Conservation (phyloP, 2,888 invertebrate species). For the Chrysodeixis includens region DNA sequence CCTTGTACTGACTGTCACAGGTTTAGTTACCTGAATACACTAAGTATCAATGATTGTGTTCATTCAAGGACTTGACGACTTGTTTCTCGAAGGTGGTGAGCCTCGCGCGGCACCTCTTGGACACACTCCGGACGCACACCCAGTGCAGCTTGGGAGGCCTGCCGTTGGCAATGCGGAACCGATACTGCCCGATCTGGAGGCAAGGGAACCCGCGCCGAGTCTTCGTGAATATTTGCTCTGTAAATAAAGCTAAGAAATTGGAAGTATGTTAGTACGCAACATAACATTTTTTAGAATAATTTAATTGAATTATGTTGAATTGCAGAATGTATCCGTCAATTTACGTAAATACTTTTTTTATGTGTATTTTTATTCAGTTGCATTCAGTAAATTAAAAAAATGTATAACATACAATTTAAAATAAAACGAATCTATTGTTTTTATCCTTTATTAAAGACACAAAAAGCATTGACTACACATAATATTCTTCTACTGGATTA, state of each 20-base stretch:
- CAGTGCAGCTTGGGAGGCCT: slow-evolving; percentile 29
- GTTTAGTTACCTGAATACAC: not conserved
- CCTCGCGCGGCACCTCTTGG: slow-evolving; percentile 29
- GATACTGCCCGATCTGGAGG: slow-evolving; percentile 30
- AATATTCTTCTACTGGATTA: not conserved
- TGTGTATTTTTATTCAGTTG: too few relatives aligned
- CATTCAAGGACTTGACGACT: slow-evolving; percentile 23
- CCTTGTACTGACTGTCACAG: not conserved
- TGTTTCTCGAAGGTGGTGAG: slow-evolving; percentile 24
- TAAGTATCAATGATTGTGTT: slow-evolving; percentile 33
- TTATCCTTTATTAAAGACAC: not conserved
- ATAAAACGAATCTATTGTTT: too few relatives aligned
- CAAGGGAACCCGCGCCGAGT: slow-evolving; percentile 37
- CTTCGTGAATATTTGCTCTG: slow-evolving; percentile 26
- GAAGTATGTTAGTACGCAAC: not conserved
- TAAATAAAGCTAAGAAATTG: not conserved
- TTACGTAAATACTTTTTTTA: not conserved
- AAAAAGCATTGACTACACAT: not conserved
- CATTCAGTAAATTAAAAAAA: too few relatives aligned
- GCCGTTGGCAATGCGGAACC: slow-evolving; percentile 18
- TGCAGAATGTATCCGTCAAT: too few relatives aligned
- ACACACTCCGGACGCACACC: slow-evolving; percentile 23
- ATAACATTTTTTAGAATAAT: too few relatives aligned
- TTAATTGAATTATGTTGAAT: too few relatives aligned
- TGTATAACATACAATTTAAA: too few relatives aligned